phyloP scores from a whole-genome alignment of 23 tunicate species.

The Styela plicata region DNA sequence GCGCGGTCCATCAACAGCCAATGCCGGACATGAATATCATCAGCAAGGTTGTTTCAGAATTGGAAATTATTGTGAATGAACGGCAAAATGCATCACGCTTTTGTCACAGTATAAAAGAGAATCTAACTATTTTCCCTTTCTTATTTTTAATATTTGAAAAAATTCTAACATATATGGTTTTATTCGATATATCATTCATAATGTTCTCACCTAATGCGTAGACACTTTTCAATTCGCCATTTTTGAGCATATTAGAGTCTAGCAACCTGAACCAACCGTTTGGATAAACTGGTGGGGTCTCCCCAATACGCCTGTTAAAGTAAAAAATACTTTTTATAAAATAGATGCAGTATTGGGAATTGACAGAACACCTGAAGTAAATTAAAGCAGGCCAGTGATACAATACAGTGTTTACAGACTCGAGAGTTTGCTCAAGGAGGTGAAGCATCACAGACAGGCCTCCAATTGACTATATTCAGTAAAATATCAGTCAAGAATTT shows the following conservation, averaged over 20 bases:
- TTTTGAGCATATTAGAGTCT: slow-evolving; percentile 48
- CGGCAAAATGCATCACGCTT: neutral
- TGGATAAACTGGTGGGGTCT: slow-evolving; percentile 82
- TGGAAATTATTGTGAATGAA: too few relatives aligned
- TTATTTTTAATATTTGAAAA: neutral
- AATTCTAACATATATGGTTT: neutral
- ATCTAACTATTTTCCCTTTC: neutral
- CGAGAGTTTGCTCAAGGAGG: too few relatives aligned
- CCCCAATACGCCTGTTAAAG: slow-evolving; percentile 50
- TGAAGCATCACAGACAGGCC: too few relatives aligned
- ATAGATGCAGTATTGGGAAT: too few relatives aligned
- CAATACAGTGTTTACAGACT: too few relatives aligned
- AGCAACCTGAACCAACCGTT: slow-evolving; percentile 84
- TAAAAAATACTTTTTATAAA: neutral
- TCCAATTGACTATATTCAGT: too few relatives aligned
- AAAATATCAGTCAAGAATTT: too few relatives aligned
- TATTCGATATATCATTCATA: neutral
- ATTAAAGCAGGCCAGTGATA: too few relatives aligned
- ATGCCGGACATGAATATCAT: too few relatives aligned
- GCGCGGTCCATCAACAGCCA: too few relatives aligned
- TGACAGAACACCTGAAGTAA: too few relatives aligned
- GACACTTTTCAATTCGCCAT: slow-evolving; percentile 68
- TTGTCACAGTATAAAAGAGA: neutral
- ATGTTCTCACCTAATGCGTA: slow-evolving; percentile 52
- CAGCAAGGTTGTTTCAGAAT: too few relatives aligned